Percentiles rank a stretch among this genome's conserved stretches.
Evolutionary conservation across 2,888 invertebrate genomes (phyloP).

Genomic region (Exephanes ischioxanthus): DNA sequence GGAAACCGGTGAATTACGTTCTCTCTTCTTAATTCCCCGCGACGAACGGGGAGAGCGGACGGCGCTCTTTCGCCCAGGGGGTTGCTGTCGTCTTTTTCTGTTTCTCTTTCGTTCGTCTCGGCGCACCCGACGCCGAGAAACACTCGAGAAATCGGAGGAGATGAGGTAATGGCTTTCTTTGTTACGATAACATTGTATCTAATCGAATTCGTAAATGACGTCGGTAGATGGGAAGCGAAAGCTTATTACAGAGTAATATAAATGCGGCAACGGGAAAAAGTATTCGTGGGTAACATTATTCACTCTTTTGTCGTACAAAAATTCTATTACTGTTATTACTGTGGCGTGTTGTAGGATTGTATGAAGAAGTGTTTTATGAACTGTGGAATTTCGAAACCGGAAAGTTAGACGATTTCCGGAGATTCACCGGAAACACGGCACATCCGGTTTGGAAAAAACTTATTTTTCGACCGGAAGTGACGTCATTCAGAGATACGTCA

Average conservation of each 20-base stretch:
- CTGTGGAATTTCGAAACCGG: too few relatives aligned
- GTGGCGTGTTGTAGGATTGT: not conserved
- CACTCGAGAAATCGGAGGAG: not conserved
- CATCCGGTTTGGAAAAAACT: too few relatives aligned
- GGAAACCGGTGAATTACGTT: constrained; percentile 78
- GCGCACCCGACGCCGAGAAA: constrained; percentile 14
- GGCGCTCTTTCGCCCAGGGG: constrained; percentile 4
- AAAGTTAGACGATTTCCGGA: too few relatives aligned
- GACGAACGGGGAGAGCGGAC: constrained; percentile 20
- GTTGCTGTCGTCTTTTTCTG: constrained; percentile 12
- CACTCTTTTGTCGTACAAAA: not conserved
- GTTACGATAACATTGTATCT: constrained; percentile 42
- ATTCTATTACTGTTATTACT: not conserved
- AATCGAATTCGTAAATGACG: constrained; percentile 57
- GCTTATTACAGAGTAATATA: constrained; percentile 10
- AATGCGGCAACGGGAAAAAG: not conserved
- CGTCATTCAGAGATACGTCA: too few relatives aligned
- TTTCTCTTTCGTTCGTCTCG: not conserved
- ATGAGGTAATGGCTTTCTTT: constrained; percentile 55
- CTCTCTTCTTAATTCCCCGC: constrained; percentile 66
- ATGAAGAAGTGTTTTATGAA: too few relatives aligned
- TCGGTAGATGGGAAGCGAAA: constrained; percentile 10
- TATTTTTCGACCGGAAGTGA: too few relatives aligned
- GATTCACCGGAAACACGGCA: too few relatives aligned
- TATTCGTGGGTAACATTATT: not conserved